These are phyloP conservation scores for Spialia ferax DNA, from an alignment of 2,888 invertebrate species.

Conservation along the genomic window DNA sequence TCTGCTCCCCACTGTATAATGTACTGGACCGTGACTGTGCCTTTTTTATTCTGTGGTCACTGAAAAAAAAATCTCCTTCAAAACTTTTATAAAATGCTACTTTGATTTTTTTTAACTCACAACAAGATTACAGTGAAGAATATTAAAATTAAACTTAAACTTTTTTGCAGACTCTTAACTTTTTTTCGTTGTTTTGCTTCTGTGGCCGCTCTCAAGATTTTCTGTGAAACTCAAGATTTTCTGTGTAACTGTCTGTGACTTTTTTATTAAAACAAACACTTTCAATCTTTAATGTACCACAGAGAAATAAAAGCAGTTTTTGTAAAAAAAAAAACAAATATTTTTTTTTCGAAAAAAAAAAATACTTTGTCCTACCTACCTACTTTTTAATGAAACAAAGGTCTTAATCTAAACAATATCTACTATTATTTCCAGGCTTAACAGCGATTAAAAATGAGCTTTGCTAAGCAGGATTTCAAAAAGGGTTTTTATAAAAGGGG, in stretches of 20 bases:
- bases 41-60: not conserved
- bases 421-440: not conserved
- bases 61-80: conserved; percentile 9
- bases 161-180: not conserved
- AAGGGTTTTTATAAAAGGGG: conserved; percentile 5
- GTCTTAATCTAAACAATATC: not conserved
- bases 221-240: not conserved
- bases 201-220: not conserved
- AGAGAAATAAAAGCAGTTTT: too few species aligned
- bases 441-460: conserved; percentile 7
- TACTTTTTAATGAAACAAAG: not conserved
- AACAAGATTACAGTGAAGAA: not conserved
- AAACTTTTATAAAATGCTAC: not conserved
- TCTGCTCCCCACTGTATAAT: conserved; percentile 1
- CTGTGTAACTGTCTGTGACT: too few species aligned
- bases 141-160: not conserved
- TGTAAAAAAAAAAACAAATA: too few species aligned
- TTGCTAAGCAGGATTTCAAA: not conserved
- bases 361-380: too few species aligned
- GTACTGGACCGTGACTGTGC: conserved; percentile 1
- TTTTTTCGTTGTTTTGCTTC: not conserved
- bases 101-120: not conserved
- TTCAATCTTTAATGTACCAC: too few species aligned
- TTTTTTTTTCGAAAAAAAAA: too few species aligned
- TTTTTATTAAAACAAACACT: too few species aligned